A percentile compares a stretch with the other conserved stretches of the same genome.
These are phyloP conservation scores for Eira barbara DNA, from an alignment of 2,113 vertebrate species.

Conservation along the genomic window DNA sequence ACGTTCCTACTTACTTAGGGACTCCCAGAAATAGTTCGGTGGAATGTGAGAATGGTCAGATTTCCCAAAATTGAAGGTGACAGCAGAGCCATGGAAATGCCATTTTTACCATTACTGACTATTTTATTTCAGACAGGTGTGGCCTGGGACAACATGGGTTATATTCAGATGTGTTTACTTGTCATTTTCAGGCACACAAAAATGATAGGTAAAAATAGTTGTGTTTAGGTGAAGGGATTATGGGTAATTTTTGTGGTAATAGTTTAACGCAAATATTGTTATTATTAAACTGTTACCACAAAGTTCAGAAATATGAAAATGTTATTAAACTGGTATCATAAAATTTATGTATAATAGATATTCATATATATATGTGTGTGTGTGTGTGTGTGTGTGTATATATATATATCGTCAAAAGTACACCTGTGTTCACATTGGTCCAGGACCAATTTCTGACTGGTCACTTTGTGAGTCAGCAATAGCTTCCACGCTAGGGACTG, in stretches of 20 bases:
- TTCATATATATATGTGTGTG: neutral
- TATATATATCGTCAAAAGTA: neutral
- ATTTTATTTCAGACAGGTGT: slow-evolving; percentile 51
- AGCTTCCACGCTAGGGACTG: neutral
- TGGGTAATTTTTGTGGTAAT: slow-evolving; percentile 38
- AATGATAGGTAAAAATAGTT: slow-evolving; percentile 52
- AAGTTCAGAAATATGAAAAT: slow-evolving; percentile 40
- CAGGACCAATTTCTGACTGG: neutral
- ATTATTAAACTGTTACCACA: slow-evolving; percentile 2
- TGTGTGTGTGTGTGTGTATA: no score
- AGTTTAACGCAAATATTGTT: neutral
- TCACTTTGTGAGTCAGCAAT: neutral
- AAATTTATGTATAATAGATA: neutral
- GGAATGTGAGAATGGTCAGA: slow-evolving; percentile 45
- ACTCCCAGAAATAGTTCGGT: slow-evolving; percentile 45
- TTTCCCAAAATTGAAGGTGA: slow-evolving; percentile 48
- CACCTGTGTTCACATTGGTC: neutral
- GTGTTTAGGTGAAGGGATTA: slow-evolving; percentile 25
- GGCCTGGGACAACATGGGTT: neutral
- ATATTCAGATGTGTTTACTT: slow-evolving; percentile 49
- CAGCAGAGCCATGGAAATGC: slow-evolving; percentile 1
- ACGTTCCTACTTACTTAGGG: neutral
- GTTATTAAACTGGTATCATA: neutral
- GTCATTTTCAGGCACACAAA: slow-evolving; percentile 13
- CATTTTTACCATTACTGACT: slow-evolving; percentile 39